phyloP scores from a whole-genome alignment of 2,797 vertebrate genomes.

The Tokudaia tokunoshimensis region DNA sequence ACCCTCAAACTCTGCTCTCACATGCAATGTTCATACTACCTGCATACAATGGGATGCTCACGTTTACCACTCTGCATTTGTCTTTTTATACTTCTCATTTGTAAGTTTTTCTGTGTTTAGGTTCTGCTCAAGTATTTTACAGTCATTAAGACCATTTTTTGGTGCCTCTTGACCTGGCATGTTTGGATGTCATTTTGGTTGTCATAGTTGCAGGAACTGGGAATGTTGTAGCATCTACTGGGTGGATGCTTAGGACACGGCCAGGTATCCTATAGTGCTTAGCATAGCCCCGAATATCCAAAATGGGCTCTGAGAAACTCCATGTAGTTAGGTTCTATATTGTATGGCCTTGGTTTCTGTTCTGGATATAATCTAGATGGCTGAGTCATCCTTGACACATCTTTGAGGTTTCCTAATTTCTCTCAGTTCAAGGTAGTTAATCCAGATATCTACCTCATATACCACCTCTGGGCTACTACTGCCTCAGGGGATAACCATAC shows the following conservation, averaged over 20 bases:
- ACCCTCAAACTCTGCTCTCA: conserved; percentile 17
- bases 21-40: conserved; percentile 28
- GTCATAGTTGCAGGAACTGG: neutral
- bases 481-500: neutral
- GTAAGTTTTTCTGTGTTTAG: conserved; percentile 41
- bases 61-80: conserved; percentile 34
- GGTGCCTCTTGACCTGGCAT: neutral
- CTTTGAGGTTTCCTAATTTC: neutral
- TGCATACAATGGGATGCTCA: neutral
- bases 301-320: neutral
- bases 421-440: neutral
- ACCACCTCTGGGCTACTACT: neutral
- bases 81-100: conserved; percentile 1
- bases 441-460: neutral
- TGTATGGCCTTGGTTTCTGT: neutral
- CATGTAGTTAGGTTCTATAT: neutral
- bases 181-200: neutral
- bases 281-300: neutral
- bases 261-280: neutral
- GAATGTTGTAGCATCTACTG: neutral
- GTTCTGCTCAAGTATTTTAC: conserved; percentile 11
- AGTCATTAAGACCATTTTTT: neutral
- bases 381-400: neutral
- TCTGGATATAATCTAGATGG: neutral
- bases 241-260: neutral